Evolutionary conservation across 2,797 vertebrate species (phyloP).

Genomic region (Hozukius guyotensis): DNA sequence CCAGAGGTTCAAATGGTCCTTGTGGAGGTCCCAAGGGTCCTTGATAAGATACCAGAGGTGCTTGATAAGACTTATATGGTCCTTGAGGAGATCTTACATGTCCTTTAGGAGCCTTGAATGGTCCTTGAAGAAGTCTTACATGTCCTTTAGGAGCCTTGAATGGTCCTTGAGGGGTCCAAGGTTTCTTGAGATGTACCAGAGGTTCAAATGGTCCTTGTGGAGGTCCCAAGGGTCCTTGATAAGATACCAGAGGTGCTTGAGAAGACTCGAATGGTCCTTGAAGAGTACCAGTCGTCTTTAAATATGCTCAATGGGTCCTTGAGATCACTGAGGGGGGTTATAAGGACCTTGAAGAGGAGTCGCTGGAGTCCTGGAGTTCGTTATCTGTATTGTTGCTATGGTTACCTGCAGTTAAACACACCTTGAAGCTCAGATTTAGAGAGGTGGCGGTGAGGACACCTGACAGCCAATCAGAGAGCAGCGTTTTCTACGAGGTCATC

Average conservation of each 20-base stretch:
- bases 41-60: no score
- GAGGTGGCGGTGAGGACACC: neutral
- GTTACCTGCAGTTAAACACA: constrained; percentile 14
- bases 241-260: neutral
- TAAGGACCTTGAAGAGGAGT: neutral
- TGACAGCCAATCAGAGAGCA: constrained; percentile 36
- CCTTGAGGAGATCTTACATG: no score
- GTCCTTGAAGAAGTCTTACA: no score
- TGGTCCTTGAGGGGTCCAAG: no score
- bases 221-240: neutral
- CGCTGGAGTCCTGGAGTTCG: neutral
- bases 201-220: neutral
- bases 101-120: no score
- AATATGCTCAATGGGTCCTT: neutral
- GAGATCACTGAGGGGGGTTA: neutral
- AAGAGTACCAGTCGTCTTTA: neutral
- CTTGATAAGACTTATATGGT: no score
- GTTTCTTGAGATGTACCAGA: no score
- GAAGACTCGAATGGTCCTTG: neutral
- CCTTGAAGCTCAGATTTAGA: neutral
- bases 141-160: no score
- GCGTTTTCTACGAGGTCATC: neutral
- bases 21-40: no score
- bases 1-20: no score
- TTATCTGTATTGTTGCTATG: constrained; percentile 9